phyloP scores from a whole-genome alignment of 2,113 vertebrate species.

The Oenanthe melanoleuca region DNA sequence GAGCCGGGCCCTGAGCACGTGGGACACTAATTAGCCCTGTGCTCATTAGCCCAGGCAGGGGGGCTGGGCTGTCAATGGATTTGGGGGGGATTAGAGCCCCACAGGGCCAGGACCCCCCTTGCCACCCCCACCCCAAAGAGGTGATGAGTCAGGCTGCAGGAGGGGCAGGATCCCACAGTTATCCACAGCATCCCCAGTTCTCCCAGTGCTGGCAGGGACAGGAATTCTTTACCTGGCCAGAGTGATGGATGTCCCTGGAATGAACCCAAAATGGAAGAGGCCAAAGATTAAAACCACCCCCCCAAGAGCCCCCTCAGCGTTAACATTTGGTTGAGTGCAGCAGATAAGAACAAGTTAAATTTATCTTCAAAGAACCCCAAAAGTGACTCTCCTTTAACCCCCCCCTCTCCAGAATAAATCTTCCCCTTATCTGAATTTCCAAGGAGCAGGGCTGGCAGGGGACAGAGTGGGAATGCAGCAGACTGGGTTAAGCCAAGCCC shows the following conservation, averaged over 20 bases:
- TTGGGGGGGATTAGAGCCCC: neutral
- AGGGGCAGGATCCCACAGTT: neutral
- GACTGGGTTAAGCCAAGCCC: constrained; percentile 14
- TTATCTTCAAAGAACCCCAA: constrained; percentile 69
- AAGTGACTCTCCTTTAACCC: constrained; percentile 45
- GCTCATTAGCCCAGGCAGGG: neutral
- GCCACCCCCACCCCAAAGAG: neutral
- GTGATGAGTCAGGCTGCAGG: rapidly evolving
- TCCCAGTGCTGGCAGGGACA: neutral
- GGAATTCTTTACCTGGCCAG: neutral
- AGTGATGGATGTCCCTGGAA: neutral
- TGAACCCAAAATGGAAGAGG: constrained; percentile 17
- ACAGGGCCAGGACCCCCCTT: rapidly evolving
- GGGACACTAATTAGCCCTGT: constrained; percentile 7
- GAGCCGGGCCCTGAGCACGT: neutral
- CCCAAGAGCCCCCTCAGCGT: neutral
- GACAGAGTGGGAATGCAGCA: neutral
- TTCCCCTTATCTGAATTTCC: constrained; percentile 63
- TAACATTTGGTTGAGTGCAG: constrained; percentile 33
- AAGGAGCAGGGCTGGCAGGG: neutral
- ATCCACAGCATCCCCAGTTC: neutral
- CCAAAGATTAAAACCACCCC: constrained; percentile 20
- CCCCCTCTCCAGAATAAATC: constrained; percentile 16
- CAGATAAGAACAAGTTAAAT: constrained; percentile 66
- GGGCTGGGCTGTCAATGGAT: neutral